phyloP scores from a whole-genome alignment of 2,113 vertebrate genomes.

The Manacus vitellinus region DNA sequence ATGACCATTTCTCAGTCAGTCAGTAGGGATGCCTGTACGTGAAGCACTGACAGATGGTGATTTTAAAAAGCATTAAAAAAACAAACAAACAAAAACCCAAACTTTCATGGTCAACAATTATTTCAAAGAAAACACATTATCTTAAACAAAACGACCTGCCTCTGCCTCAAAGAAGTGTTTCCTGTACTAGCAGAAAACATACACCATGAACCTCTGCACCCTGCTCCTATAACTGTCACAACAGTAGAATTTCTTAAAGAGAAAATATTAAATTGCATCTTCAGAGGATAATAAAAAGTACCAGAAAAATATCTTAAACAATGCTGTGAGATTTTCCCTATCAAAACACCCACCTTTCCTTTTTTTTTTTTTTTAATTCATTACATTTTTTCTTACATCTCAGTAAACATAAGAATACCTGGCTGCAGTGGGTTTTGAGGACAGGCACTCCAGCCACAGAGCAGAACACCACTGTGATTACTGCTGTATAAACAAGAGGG shows the following conservation, averaged over 20 bases:
- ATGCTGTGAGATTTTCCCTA: not conserved
- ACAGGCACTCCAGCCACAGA: not conserved
- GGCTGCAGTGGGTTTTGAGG: not conserved
- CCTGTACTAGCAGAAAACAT: not conserved
- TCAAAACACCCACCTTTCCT: not conserved
- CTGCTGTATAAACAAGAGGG: not conserved
- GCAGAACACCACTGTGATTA: not conserved
- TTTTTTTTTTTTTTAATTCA: not conserved
- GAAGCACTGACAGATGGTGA: not conserved
- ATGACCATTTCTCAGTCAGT: not conserved
- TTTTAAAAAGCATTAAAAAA: not conserved
- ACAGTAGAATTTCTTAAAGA: not conserved
- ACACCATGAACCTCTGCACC: not conserved
- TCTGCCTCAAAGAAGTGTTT: not conserved
- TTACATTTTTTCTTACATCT: not conserved
- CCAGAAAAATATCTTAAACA: not conserved
- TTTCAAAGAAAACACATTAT: not conserved
- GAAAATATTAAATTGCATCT: not conserved
- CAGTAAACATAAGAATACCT: not conserved
- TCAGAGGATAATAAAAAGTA: not conserved
- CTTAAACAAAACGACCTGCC: not conserved
- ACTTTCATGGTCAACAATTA: not conserved
- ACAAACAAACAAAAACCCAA: not conserved
- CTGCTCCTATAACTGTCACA: not conserved
- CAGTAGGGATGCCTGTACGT: not conserved